A percentile compares a stretch with the other conserved stretches of the same genome.
These are phyloP conservation scores for Nesometra sesokonis DNA, from an alignment of 35 echinoderm and acorn worm species.

Conservation along the genomic window DNA sequence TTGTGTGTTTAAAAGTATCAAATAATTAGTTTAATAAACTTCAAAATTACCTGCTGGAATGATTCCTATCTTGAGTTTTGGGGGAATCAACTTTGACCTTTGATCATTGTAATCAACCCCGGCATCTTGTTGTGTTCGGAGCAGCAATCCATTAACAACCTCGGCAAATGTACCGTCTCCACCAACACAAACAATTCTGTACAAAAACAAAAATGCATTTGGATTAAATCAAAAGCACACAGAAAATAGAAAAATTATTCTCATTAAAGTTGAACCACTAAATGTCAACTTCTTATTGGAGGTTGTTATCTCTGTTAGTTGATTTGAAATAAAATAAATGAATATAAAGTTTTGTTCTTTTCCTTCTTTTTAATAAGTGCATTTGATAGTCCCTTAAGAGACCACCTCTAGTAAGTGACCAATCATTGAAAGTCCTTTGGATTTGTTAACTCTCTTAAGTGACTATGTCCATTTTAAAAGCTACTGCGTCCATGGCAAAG, in stretches of 20 bases:
- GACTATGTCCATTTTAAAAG: no score
- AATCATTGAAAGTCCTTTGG: no score
- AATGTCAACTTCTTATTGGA: not conserved
- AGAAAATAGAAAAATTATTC: not conserved
- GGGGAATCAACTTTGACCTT: conserved; percentile 26
- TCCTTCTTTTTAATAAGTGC: no score
- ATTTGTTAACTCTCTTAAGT: no score
- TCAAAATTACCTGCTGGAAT: conserved; percentile 79
- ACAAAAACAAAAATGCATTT: no score
- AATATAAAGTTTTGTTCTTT: not conserved
- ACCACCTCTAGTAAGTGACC: no score
- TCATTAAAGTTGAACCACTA: not conserved
- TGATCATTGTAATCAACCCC: conserved; percentile 61
- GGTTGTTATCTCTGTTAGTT: no score
- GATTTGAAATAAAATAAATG: no score
- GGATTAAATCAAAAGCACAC: no score
- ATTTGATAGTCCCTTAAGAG: no score
- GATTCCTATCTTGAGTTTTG: conserved; percentile 54
- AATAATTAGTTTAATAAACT: not conserved
- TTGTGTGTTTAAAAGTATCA: not conserved
- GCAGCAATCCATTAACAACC: conserved; percentile 65
- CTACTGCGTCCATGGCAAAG: no score
- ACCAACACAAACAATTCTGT: conserved; percentile 75
- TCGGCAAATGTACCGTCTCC: conserved; percentile 84
- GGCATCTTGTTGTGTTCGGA: conserved; percentile 56